These are phyloP conservation scores for Teleopsis dalmanni DNA, from an alignment of 1,140 invertebrate genomes.

Conservation along the genomic window DNA sequence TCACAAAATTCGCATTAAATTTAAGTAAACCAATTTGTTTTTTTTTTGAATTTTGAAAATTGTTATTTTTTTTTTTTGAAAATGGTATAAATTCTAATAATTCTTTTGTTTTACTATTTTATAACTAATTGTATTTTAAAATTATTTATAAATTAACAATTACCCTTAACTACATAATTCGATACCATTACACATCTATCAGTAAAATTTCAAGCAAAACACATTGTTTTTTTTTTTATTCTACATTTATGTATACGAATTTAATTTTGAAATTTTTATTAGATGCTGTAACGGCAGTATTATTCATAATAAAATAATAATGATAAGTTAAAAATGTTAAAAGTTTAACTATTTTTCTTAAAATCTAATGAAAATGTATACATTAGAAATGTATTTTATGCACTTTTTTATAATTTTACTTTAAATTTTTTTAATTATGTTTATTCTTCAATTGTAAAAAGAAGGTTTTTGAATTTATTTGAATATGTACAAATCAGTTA, in stretches of 20 bases:
- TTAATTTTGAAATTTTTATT: slow-evolving; percentile 41
- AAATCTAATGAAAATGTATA: slow-evolving; percentile 44
- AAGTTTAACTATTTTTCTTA: slow-evolving; percentile 45
- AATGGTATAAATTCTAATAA: too few relatives aligned
- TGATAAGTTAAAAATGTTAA: too few relatives aligned
- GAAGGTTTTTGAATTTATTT: slow-evolving; percentile 9
- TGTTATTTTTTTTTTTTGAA: too few relatives aligned
- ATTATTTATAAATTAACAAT: too few relatives aligned
- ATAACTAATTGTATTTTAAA: too few relatives aligned
- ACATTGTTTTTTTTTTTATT: slow-evolving; percentile 6
- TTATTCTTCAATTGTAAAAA: slow-evolving; percentile 10
- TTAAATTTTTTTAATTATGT: slow-evolving; percentile 5
- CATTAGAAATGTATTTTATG: slow-evolving; percentile 44
- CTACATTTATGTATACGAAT: slow-evolving; percentile 8
- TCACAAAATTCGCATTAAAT: too few relatives aligned
- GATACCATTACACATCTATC: slow-evolving; percentile 33
- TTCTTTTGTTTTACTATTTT: too few relatives aligned
- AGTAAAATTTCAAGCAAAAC: slow-evolving; percentile 30
- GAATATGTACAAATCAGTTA: slow-evolving; percentile 27
- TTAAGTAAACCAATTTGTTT: too few relatives aligned
- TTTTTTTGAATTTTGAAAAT: too few relatives aligned
- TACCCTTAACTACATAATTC: too few relatives aligned
- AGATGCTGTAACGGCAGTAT: slow-evolving; percentile 43
- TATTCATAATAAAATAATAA: slow-evolving; percentile 45
- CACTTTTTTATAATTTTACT: slow-evolving; percentile 24